These are phyloP conservation scores for Montipora cactus DNA, from an alignment of 64 coral and sea anemone species.

Conservation along the genomic window DNA sequence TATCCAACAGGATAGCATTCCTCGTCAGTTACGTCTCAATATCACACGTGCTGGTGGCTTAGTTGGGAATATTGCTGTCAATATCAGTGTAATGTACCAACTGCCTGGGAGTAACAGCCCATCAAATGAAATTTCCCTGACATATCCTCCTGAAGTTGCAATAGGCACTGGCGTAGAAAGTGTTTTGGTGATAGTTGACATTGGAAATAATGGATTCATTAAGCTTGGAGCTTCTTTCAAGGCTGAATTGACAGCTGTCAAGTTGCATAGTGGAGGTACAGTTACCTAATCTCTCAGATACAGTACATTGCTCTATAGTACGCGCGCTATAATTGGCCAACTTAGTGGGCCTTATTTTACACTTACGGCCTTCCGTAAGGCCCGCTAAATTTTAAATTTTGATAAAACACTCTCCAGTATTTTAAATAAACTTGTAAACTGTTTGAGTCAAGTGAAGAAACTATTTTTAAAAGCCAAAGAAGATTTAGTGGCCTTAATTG, in stretches of 20 bases:
- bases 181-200: slow-evolving; percentile 31
- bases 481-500: no score
- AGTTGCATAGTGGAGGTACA: slow-evolving; percentile 62
- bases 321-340: no score
- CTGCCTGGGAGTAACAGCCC: slow-evolving; percentile 51
- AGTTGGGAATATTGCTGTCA: slow-evolving; percentile 57
- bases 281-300: neutral
- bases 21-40: slow-evolving; percentile 49
- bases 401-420: no score
- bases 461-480: no score
- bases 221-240: slow-evolving; percentile 77
- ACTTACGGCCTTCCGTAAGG: no score
- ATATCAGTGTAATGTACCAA: slow-evolving; percentile 74
- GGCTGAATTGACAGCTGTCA: slow-evolving; percentile 51
- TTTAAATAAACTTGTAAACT: no score
- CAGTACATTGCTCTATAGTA: no score
- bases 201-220: slow-evolving; percentile 77
- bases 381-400: no score
- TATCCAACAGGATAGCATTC: slow-evolving; percentile 38
- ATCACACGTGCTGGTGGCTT: slow-evolving; percentile 65
- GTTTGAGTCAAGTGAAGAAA: no score
- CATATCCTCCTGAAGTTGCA: slow-evolving; percentile 10
- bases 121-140: slow-evolving; percentile 55
- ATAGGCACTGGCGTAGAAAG: slow-evolving; percentile 24
- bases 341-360: no score